Evolutionary conservation across 2,888 invertebrate genomes (phyloP), one percentile per base, ranked within the genome.

Genomic region (Cheilosia urbana): DNA sequence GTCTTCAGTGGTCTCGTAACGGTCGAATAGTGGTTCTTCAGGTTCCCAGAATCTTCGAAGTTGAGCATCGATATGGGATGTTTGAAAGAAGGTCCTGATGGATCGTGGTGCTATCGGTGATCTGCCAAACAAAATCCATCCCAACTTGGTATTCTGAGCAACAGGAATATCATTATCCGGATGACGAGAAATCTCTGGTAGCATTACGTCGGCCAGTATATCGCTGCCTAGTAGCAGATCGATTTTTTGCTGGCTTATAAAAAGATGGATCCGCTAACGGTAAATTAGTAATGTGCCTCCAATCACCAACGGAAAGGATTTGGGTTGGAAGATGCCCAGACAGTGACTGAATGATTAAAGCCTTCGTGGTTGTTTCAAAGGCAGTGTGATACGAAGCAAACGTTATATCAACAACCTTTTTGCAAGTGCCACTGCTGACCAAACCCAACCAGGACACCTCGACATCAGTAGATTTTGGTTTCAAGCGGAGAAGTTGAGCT

Each of bases 381-480:
- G 27, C 45, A 30, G 55, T 30, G 1, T 17, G 9, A 9, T 34
- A 37, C 27, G 27, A 27, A 5, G 27, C 27, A 27, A 27, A 6
- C 27, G 27, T 27, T 5, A 27, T 27, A 1, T 27, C 27, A 0
- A 27, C 27, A 27, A 27, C 27, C 27, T 27, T 27, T 30, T 37
- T 47, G 2, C 47, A 51, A n/a, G 49, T 66, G 51, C 51, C 66
- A 51, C 49, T 76, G 49, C 51, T 49, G 76, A 66, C 76, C 49
- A 66, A 51, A 37, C 76, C 76, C 47, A 58, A 51, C 37, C 66
- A 58, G n/a, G 76, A 58, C 15, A 76, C 68, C 68, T 60, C 68
- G 15, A 57, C 49, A 40, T 42, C 15, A 13, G 66, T 60, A 0
- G 42, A 6, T 42, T 40, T 51, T 1, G 13, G 13, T 42, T 49